Conservation (phyloP, 1,140 invertebrate species). For the Parapsyche elsis region DNA sequence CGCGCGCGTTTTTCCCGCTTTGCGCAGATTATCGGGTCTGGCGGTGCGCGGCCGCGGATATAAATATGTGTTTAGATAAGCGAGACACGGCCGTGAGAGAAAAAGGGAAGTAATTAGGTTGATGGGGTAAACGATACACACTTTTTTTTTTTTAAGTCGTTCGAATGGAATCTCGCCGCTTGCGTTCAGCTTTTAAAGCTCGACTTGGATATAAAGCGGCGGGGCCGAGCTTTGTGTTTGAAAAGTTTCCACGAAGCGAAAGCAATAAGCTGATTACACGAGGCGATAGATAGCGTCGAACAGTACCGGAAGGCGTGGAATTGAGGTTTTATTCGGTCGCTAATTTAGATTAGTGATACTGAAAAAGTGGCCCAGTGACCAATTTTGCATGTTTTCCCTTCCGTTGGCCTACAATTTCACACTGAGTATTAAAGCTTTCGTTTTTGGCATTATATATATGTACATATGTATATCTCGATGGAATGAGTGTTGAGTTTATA, state of each 20-base stretch:
- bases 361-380: too few relatives aligned
- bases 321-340: too few relatives aligned
- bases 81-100: neutral
- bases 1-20: conserved; percentile 33
- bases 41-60: neutral
- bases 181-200: conserved; percentile 24
- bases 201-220: conserved; percentile 7
- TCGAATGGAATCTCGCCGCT: conserved; percentile 2
- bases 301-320: too few relatives aligned
- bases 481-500: too few relatives aligned
- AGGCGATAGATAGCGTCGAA: neutral
- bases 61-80: conserved; percentile 22
- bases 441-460: too few relatives aligned
- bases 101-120: conserved; percentile 35
- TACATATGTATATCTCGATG: too few relatives aligned
- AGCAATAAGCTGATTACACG: conserved; percentile 31
- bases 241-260: neutral
- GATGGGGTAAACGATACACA: conserved; percentile 37
- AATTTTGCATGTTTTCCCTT: too few relatives aligned
- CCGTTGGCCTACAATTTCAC: too few relatives aligned
- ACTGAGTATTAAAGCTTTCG: too few relatives aligned
- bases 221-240: conserved; percentile 31
- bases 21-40: conserved; percentile 25
- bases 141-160: conserved; percentile 29
- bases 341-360: too few relatives aligned